Evolutionary conservation across 2,888 invertebrate genomes (phyloP).

Genomic region (Drosophila kanekoi): DNA sequence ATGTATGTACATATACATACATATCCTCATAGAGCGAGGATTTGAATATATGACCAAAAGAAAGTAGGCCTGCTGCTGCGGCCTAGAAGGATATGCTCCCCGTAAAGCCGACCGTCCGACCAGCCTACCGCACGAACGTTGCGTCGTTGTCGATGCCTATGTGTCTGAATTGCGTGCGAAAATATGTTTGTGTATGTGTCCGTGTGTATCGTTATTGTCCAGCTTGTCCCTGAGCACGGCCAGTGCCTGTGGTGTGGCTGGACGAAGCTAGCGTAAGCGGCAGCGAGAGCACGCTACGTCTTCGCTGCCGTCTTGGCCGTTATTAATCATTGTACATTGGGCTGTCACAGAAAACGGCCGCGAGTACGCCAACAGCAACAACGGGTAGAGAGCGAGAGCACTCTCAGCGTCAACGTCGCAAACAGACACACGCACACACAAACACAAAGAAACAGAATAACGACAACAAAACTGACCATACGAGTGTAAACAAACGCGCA

Average conservation of each 20-base stretch:
- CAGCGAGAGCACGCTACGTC: conserved; percentile 68
- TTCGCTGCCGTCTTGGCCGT: conserved; percentile 78
- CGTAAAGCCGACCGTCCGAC: conserved; percentile 47
- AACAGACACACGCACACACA: conserved; percentile 23
- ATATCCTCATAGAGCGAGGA: conserved; percentile 50
- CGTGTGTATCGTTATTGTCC: conserved; percentile 45
- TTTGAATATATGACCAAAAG: conserved; percentile 63
- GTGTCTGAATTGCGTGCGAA: conserved; percentile 47
- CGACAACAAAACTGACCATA: conserved; percentile 77
- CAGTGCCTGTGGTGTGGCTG: conserved; percentile 55
- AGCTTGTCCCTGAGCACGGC: conserved; percentile 58
- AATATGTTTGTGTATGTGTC: conserved; percentile 25
- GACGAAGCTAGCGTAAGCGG: conserved; percentile 52
- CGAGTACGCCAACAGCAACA: conserved; percentile 69
- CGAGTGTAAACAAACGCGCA: conserved; percentile 66
- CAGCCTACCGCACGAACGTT: conserved; percentile 68
- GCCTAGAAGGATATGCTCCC: conserved; percentile 73
- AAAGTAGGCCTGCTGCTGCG: conserved; percentile 73
- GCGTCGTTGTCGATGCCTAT: conserved; percentile 53
- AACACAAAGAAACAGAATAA: conserved; percentile 58
- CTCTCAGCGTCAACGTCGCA: conserved; percentile 34
- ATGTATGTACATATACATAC: conserved; percentile 15
- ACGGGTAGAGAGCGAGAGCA: conserved; percentile 51
- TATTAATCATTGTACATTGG: conserved; percentile 85
- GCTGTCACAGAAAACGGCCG: conserved; percentile 84